Base-by-base conservation (phyloP, 2,113 vertebrate species). In the Polypterus senegalus region DNA sequence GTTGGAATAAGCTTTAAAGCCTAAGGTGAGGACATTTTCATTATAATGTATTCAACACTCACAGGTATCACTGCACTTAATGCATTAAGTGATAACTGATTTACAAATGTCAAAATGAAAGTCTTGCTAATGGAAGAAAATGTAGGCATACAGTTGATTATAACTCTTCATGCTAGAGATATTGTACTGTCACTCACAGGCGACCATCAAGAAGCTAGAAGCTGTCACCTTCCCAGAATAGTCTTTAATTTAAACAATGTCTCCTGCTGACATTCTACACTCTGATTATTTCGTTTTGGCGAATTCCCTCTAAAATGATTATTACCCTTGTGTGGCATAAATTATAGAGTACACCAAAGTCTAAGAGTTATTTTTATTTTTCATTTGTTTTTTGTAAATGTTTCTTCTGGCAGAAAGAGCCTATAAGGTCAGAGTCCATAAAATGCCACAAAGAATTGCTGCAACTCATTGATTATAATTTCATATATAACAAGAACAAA, bases 211-310 rank as follows among this genome's bases (percentile, higher is more conserved):
- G n/a, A 51, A 66, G 27, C 27, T 27, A 27, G 27, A 27, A 65
- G 59, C 61, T 66, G 67, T 70, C 65, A 73, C 9, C 63, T 67
- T 58, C 67, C 63, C 64, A 53, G 61, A 69, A 60, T 71, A 66
- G 52, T 44, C 62, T 47, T 52, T 73, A 65, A 75, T 75, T 75
- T 74, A 69, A 57, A 68, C 56, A 71, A 63, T 44, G 51, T 9
- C 65, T 64, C 61, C 59, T 70, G 55, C 57, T 66, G 73, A 62
- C 52, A 66, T 66, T 9, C 48, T 69, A 62, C 47, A 62, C 62
- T 66, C 69, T 69, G n/a, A 57, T 57, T 57, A 57, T 54, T 69
- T 74, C 71, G 66, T 73, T 73, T 62, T 71, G 66, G 57, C 64
- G 27, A 27, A 63, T 48, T 44, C 51, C 48, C 49, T 59, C 5